phyloP scores from a whole-genome alignment of 2,888 invertebrate genomes.

The Yponomeuta evonymella region DNA sequence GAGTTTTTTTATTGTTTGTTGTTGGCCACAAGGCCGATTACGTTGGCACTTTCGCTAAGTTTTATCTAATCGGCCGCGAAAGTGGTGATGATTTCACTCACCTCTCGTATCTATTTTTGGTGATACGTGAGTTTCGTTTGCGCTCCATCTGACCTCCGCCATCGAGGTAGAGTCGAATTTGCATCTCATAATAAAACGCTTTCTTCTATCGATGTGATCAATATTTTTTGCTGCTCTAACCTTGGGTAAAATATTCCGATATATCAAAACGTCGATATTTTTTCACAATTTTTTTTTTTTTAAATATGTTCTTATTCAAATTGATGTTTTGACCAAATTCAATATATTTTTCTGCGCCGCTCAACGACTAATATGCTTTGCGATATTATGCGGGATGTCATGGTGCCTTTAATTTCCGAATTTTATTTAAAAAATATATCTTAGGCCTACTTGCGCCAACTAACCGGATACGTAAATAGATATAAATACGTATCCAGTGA shows the following conservation, averaged over 20 bases:
- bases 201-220: neutral
- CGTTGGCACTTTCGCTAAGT: neutral
- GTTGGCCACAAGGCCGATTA: neutral
- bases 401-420: no score
- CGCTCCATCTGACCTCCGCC: neutral
- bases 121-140: neutral
- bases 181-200: neutral
- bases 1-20: slow-evolving; percentile 2
- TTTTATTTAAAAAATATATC: no score
- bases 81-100: slow-evolving; percentile 1
- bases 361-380: no score
- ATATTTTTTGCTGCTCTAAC: neutral
- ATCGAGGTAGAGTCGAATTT: neutral
- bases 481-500: no score
- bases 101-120: neutral
- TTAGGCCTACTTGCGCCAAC: no score
- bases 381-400: no score
- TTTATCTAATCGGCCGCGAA: neutral
- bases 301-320: no score
- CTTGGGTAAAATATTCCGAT: neutral
- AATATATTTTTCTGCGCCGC: no score
- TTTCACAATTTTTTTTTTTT: no score
- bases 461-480: no score
- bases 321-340: no score
- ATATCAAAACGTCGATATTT: no score